Evolutionary conservation across 2,888 invertebrate genomes (phyloP), one percentile per base, ranked within the genome.

Genomic region (Drosophila barbarae): DNA sequence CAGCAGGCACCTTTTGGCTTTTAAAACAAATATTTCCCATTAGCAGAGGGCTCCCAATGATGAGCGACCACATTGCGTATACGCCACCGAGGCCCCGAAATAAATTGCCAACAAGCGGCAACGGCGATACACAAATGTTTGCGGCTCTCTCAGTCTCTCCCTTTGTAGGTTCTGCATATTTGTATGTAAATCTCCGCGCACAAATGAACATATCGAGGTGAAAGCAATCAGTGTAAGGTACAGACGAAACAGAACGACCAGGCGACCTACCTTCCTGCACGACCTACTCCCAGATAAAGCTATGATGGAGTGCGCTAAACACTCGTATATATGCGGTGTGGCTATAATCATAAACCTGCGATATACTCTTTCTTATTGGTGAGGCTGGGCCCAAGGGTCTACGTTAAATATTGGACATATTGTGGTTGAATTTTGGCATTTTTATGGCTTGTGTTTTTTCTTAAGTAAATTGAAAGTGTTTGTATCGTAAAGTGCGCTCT

Each of bases 11-110:
- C 84, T 84, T 82, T 84, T 81, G 75, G 76, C 82, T 77, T 82
- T 84, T 72, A 63, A 74, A 81, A 78, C 85, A 84, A 78, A 84
- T 78, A 82, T 81, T 85, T 85, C 82, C 84, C 84, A 85, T 82
- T 85, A 82, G 79, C 73, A 68, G 53, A 18, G 57, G 52, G 42
- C 71, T 26, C n/a, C 32, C 32, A 26, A 53, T 58, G 71, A 81
- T 66, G 71, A 64, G 68, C 68, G 69, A 77, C 73, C 81, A 77
- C 76, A 74, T 57, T 84, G 81, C 78, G 82, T 81, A 84, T 84
- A 76, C 84, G 74, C 72, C 69, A 77, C 80, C 38, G 84, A 77
- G 72, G 84, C 78, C 71, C 74, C 79, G 26, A 74, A 76, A 84
- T 84, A 86, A 85, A 82, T 82, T 85, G 84, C 81, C 81, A 81